A percentile compares a stretch with the other conserved stretches of the same genome.
Conservation (phyloP, 2,888 invertebrate genomes). For the Heliothis peltigera region DNA sequence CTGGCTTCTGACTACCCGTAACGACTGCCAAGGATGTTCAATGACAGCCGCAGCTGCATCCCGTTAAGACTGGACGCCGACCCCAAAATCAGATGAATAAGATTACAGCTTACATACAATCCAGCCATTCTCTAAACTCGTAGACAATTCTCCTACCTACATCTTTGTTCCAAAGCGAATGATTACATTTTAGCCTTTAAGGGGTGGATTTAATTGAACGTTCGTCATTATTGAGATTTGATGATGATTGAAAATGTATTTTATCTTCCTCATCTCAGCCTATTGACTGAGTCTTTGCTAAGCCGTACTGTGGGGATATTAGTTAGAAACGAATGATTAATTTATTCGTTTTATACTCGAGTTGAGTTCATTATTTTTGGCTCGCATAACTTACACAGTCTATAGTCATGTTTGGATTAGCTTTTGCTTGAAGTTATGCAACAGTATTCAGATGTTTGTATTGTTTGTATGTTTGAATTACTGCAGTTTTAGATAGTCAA, state of each 20-base stretch:
- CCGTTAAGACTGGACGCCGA: no score
- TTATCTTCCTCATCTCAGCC: slow-evolving; percentile 39
- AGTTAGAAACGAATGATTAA: slow-evolving; percentile 26
- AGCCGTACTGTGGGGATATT: slow-evolving; percentile 20
- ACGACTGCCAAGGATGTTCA: no score
- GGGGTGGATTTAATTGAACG: slow-evolving; percentile 50
- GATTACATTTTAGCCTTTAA: slow-evolving; percentile 52
- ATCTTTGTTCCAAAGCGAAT: slow-evolving; percentile 41
- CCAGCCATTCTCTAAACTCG: not conserved
- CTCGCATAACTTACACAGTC: no score
- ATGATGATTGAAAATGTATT: slow-evolving; percentile 60
- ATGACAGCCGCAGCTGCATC: no score
- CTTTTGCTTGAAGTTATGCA: no score
- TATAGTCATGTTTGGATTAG: no score
- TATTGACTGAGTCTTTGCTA: slow-evolving; percentile 25
- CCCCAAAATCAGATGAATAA: no score
- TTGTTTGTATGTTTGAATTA: no score
- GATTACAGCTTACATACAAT: not conserved
- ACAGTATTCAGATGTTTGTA: no score
- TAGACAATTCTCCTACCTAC: not conserved
- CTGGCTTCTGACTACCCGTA: no score
- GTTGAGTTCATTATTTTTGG: not conserved
- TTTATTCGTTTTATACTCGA: slow-evolving; percentile 22
- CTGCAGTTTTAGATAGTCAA: no score
- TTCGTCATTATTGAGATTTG: slow-evolving; percentile 55